These are phyloP conservation scores for Cheilosia scutellata DNA, from an alignment of 2,888 invertebrate genomes.

Conservation along the genomic window DNA sequence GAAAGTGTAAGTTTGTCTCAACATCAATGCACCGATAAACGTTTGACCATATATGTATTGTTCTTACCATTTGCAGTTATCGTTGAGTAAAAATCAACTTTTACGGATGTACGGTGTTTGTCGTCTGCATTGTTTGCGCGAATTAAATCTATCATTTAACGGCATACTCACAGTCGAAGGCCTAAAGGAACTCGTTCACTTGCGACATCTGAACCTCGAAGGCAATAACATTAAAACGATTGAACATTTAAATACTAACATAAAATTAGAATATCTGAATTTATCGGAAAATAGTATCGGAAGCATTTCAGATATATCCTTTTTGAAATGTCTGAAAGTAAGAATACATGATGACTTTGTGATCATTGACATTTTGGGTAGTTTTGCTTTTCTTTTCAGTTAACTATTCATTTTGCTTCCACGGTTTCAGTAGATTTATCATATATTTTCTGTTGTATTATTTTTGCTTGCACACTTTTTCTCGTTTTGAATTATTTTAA, in stretches of 20 bases:
- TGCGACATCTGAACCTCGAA: slow-evolving; percentile 92
- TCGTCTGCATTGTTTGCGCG: slow-evolving; percentile 90
- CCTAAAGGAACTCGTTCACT: slow-evolving; percentile 91
- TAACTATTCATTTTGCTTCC: slow-evolving; percentile 3
- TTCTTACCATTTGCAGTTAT: slow-evolving; percentile 86
- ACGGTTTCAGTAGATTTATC: not conserved
- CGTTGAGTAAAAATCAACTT: slow-evolving; percentile 93
- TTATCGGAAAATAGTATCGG: slow-evolving; percentile 95
- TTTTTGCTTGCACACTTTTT: not conserved
- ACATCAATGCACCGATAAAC: not conserved
- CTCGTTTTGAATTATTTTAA: not conserved
- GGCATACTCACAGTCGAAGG: slow-evolving; percentile 95
- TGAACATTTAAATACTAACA: slow-evolving; percentile 93
- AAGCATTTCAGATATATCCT: slow-evolving; percentile 93
- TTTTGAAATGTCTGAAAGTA: slow-evolving; percentile 93
- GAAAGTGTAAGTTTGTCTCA: slow-evolving; percentile 87
- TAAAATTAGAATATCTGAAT: slow-evolving; percentile 92
- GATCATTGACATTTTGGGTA: slow-evolving; percentile 23
- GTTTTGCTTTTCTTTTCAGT: slow-evolving; percentile 20
- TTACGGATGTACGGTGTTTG: slow-evolving; percentile 95
- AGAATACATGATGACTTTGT: slow-evolving; percentile 76
- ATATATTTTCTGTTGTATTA: not conserved
- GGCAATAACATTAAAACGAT: slow-evolving; percentile 97
- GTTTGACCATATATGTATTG: not conserved
- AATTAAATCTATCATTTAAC: slow-evolving; percentile 94